These are phyloP conservation scores for Leptoteleia sp. DNA, from an alignment of 1,140 invertebrate species.

Conservation along the genomic window DNA sequence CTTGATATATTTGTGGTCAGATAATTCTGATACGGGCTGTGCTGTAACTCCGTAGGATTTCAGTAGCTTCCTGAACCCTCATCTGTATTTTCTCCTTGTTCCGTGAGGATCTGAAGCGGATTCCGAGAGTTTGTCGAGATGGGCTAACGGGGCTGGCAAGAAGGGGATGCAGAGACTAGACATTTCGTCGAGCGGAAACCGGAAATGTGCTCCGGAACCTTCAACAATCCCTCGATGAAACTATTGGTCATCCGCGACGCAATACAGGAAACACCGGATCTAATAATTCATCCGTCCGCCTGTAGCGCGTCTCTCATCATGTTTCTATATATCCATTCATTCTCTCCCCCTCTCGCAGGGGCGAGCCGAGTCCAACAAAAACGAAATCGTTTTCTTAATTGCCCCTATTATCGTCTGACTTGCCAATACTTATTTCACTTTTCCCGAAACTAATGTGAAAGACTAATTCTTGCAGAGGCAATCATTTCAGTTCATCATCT, in stretches of 20 bases:
- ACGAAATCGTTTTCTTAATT: constrained; percentile 41
- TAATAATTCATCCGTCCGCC: constrained; percentile 80
- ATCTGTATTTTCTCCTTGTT: constrained; percentile 62
- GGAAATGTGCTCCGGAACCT: constrained; percentile 82
- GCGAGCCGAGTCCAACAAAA: constrained; percentile 7
- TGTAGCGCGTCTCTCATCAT: constrained; percentile 61
- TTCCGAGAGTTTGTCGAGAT: constrained; percentile 66
- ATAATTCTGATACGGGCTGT: constrained; percentile 59
- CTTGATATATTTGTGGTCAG: constrained; percentile 63
- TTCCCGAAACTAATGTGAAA: constrained; percentile 11
- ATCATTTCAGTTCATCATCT: constrained; percentile 15
- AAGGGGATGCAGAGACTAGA: constrained; percentile 65
- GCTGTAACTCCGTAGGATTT: constrained; percentile 42
- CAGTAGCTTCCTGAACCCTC: constrained; percentile 58
- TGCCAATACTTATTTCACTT: background rate
- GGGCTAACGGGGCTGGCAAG: constrained; percentile 60
- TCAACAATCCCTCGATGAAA: constrained; percentile 82
- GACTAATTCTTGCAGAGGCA: background rate
- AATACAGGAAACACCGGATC: constrained; percentile 80
- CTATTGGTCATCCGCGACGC: constrained; percentile 82
- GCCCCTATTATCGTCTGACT: constrained; percentile 14
- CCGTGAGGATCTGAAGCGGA: constrained; percentile 58
- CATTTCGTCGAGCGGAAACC: constrained; percentile 76
- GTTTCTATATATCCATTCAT: constrained; percentile 51
- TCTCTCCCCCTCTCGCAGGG: constrained; percentile 21